Conservation (phyloP, 2,113 vertebrate genomes). For the Athene cunicularia region DNA sequence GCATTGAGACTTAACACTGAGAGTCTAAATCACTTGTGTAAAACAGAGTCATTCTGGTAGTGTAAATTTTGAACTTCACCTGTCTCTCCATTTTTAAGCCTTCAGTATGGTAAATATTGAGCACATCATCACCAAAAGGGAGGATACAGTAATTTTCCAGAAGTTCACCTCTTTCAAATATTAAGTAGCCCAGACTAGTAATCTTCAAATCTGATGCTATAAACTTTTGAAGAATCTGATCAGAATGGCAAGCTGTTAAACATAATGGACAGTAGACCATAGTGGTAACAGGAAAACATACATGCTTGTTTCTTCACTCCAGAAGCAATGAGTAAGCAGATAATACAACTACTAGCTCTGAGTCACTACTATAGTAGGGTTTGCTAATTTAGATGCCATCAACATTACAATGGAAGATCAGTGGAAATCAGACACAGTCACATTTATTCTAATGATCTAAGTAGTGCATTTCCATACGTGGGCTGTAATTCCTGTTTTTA, state of each 20-base stretch:
- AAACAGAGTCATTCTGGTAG: not conserved
- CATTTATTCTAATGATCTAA: not conserved
- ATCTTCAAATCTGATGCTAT: not conserved
- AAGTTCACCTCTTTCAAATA: not conserved
- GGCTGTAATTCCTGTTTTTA: not conserved
- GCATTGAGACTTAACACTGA: not conserved
- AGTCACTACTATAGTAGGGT: not conserved
- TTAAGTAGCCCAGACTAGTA: not conserved
- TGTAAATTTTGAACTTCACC: not conserved
- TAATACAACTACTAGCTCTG: not conserved
- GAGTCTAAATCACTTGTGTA: not conserved
- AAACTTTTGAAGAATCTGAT: not conserved
- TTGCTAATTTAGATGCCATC: not conserved
- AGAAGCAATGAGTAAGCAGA: not conserved
- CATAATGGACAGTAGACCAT: not conserved
- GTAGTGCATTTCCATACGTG: not conserved
- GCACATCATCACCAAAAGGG: not conserved
- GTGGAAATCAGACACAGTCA: not conserved
- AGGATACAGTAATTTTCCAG: not conserved
- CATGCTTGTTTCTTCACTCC: not conserved
- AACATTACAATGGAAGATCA: not conserved
- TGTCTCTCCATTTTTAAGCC: not conserved
- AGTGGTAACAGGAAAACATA: not conserved
- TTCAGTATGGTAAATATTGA: not conserved
- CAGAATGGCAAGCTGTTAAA: not conserved